These are phyloP conservation scores for Eristalis pertinax DNA, from an alignment of 2,888 invertebrate genomes.

Conservation along the genomic window DNA sequence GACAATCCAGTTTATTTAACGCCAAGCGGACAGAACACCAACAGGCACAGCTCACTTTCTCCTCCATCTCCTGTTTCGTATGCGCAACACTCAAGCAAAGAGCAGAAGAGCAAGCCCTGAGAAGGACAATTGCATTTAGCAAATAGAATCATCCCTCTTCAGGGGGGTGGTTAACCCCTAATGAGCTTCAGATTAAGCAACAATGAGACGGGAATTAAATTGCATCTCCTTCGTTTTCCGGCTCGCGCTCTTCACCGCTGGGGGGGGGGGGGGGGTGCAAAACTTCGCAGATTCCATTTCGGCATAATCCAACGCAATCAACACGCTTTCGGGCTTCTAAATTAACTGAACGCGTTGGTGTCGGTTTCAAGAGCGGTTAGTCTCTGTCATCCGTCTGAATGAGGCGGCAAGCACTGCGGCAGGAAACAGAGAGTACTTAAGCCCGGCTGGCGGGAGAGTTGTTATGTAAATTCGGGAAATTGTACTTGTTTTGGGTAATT, in stretches of 20 bases:
- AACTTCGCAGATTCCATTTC: neutral
- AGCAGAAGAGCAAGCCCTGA: neutral
- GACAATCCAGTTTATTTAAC: neutral
- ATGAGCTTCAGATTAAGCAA: constrained; percentile 28
- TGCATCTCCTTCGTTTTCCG: neutral
- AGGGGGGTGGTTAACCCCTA: constrained; percentile 17
- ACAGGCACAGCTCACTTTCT: neutral
- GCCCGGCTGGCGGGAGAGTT: neutral
- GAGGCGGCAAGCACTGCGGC: neutral
- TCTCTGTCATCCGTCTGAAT: neutral
- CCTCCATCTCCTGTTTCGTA: neutral
- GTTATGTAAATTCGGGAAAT: neutral
- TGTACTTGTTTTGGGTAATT: neutral
- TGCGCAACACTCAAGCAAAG: neutral
- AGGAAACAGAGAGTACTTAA: neutral
- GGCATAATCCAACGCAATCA: constrained; percentile 1
- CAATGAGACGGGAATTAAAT: constrained; percentile 18
- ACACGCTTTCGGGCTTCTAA: neutral
- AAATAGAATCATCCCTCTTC: constrained; percentile 17
- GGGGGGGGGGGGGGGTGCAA: neutral
- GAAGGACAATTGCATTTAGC: neutral
- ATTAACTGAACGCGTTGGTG: constrained; percentile 7
- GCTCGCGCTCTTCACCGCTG: neutral
- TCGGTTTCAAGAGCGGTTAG: neutral
- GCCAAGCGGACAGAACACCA: neutral